Percentiles rank a stretch among this genome's conserved stretches.
Evolutionary conservation across 2,797 vertebrate species (phyloP).

Genomic region (Anabas testudineus): DNA sequence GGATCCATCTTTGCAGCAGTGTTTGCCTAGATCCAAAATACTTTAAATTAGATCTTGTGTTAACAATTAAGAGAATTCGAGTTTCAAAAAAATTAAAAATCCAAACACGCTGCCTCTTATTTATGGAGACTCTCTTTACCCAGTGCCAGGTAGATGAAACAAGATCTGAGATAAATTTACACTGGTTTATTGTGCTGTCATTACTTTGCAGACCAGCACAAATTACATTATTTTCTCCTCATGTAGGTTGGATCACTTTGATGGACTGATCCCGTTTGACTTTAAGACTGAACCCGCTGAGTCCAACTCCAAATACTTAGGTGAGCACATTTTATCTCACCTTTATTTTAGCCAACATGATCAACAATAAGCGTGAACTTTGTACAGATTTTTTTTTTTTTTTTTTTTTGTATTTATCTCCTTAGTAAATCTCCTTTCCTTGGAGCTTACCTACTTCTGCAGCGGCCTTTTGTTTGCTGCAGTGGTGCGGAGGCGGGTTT

Average conservation of each 20-base stretch:
- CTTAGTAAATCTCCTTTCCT: constrained; percentile 82
- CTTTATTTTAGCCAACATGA: not conserved
- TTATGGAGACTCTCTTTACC: not conserved
- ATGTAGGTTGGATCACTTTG: constrained; percentile 80
- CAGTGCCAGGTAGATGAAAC: not conserved
- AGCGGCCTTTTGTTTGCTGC: constrained; percentile 84
- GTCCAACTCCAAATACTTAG: constrained; percentile 84
- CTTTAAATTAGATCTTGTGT: not conserved
- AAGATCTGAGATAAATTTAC: not conserved
- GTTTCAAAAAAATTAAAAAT: not conserved
- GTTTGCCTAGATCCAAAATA: not conserved
- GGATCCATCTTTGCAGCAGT: not conserved
- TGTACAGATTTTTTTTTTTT: too few species aligned
- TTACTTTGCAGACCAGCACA: too few species aligned
- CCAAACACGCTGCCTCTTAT: too few species aligned
- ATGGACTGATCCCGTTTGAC: constrained; percentile 84
- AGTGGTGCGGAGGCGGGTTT: constrained; percentile 81
- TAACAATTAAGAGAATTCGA: not conserved
- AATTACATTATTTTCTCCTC: not conserved
- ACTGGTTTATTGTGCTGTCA: not conserved
- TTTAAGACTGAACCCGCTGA: constrained; percentile 82
- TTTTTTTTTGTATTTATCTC: constrained; percentile 1
- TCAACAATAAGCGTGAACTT: not conserved
- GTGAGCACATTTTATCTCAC: constrained; percentile 63
- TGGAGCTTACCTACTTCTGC: constrained; percentile 85